These are phyloP conservation scores for Gonatopus flavifemur DNA, from an alignment of 1,140 invertebrate species.

Conservation along the genomic window DNA sequence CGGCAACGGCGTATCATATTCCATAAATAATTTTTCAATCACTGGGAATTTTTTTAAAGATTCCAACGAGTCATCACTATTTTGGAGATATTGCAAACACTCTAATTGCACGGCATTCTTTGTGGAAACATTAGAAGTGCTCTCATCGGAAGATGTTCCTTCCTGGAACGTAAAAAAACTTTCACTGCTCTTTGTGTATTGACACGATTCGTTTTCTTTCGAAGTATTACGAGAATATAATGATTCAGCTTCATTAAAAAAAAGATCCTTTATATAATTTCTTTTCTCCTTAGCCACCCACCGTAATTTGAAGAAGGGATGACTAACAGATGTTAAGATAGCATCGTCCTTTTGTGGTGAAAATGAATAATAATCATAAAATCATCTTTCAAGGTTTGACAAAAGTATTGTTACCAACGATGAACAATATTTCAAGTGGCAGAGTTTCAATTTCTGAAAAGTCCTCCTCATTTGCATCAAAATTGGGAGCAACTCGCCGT, in stretches of 20 bases:
- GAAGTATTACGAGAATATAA: too few species aligned
- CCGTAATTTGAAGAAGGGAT: constrained; percentile 18
- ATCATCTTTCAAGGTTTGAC: too few species aligned
- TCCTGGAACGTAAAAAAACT: too few species aligned
- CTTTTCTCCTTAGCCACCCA: constrained; percentile 6
- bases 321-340: constrained; percentile 15
- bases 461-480: constrained; percentile 9
- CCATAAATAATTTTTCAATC: constrained; percentile 11
- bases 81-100: constrained; percentile 13
- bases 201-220: too few species aligned
- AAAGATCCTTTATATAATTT: not conserved
- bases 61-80: constrained; percentile 2
- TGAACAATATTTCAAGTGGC: too few species aligned
- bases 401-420: too few species aligned
- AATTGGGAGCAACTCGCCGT: constrained; percentile 16
- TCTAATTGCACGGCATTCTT: constrained; percentile 11
- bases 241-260: too few species aligned
- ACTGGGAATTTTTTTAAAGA: constrained; percentile 5
- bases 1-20: constrained; percentile 13
- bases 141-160: too few species aligned
- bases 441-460: constrained; percentile 9
- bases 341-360: constrained; percentile 9
- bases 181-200: too few species aligned
- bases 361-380: not conserved
- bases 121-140: too few species aligned